A percentile compares a stretch with the other conserved stretches of the same genome.
These are phyloP conservation scores for Synergus umbraculus DNA, from an alignment of 2,888 invertebrate genomes.

Conservation along the genomic window DNA sequence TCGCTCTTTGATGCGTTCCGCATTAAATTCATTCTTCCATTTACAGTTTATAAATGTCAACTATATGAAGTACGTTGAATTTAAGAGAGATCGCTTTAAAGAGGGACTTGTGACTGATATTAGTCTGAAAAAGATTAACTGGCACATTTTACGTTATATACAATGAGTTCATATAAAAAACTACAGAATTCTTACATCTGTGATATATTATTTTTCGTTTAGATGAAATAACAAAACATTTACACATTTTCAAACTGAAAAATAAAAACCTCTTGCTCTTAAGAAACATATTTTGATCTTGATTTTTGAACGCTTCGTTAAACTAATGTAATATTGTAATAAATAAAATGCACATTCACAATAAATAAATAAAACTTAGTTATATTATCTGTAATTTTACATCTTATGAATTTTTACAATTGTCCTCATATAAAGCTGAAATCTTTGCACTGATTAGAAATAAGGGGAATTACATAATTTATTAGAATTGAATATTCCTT, in stretches of 20 bases:
- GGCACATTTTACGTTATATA: background rate
- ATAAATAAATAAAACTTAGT: too few species aligned
- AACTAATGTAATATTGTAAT: background rate
- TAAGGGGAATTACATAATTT: slow-evolving; percentile 52
- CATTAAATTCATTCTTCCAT: slow-evolving; percentile 8
- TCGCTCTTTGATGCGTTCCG: slow-evolving; percentile 56
- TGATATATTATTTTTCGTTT: background rate
- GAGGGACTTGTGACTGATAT: background rate
- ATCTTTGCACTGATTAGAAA: slow-evolving; percentile 38
- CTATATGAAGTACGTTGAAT: slow-evolving; percentile 2
- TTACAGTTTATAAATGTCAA: background rate
- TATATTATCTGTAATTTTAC: background rate
- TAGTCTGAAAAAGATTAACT: background rate
- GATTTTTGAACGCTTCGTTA: background rate
- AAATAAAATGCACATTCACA: background rate
- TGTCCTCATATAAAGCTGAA: slow-evolving; percentile 16
- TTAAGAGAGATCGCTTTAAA: slow-evolving; percentile 11
- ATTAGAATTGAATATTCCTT: slow-evolving; percentile 64
- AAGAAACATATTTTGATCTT: background rate
- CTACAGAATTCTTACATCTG: background rate
- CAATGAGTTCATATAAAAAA: background rate
- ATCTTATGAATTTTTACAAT: slow-evolving; percentile 13
- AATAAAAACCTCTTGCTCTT: background rate
- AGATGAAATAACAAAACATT: too few species aligned
- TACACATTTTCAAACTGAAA: too few species aligned